A percentile compares a stretch with the other conserved stretches of the same genome.
phyloP scores from a whole-genome alignment of 2,113 vertebrate species.

The Trematocara variabile region DNA sequence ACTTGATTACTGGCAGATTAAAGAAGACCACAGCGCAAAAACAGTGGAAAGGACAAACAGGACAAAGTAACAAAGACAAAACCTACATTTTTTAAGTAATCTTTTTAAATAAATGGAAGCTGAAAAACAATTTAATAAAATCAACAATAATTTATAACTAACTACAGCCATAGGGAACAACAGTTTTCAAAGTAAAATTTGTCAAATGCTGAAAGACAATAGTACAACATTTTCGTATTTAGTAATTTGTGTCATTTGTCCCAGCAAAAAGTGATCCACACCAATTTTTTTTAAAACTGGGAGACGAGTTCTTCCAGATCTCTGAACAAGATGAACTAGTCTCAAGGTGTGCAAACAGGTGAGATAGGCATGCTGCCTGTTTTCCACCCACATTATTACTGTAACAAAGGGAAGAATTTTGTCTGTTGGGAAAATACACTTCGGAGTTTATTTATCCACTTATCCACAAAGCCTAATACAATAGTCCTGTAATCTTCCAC shows the following conservation, averaged over 20 bases:
- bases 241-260: not conserved
- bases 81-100: not conserved
- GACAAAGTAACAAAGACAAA: not conserved
- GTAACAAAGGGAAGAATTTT: slow-evolving; percentile 2
- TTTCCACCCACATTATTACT: not conserved
- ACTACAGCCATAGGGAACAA: not conserved
- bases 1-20: not conserved
- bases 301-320: not conserved
- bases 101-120: not conserved
- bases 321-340: slow-evolving; percentile 34
- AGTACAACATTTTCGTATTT: not conserved
- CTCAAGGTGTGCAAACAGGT: not conserved
- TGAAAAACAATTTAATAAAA: not conserved
- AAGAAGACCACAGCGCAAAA: not conserved
- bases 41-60: not conserved
- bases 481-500: not conserved
- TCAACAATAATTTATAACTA: not conserved
- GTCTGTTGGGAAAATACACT: not conserved
- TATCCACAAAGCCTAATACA: not conserved
- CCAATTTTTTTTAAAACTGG: not conserved
- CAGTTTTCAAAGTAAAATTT: not conserved
- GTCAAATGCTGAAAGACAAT: not conserved
- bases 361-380: not conserved
- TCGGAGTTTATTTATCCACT: not conserved
- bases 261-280: not conserved